These are phyloP conservation scores for Tromatobia lineatoria DNA, from an alignment of 2,888 invertebrate genomes.

Conservation along the genomic window DNA sequence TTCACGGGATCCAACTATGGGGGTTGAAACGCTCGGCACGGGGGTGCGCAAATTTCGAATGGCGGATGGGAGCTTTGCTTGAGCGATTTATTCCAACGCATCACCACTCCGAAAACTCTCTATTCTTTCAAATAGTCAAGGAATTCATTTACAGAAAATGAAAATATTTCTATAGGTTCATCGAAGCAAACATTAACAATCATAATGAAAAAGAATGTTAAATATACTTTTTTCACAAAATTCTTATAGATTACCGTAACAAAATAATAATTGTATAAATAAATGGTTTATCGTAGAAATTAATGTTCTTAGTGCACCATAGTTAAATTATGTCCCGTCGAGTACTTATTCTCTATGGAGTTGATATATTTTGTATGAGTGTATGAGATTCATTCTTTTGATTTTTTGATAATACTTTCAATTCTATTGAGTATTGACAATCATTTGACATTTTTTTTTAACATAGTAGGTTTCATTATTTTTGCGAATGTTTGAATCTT, in stretches of 20 bases:
- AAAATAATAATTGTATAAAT: no score
- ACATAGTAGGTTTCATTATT: neutral
- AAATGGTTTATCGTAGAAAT: no score
- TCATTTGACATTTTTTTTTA: neutral
- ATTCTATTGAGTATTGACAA: no score
- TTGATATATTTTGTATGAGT: no score
- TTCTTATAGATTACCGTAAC: no score
- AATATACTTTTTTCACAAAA: no score
- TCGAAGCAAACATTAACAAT: neutral
- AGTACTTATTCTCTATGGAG: no score
- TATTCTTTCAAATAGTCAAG: neutral
- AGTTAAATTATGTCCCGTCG: no score
- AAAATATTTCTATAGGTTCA: neutral
- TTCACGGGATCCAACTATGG: conserved; percentile 70
- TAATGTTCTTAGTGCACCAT: no score
- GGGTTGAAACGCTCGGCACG: conserved; percentile 68
- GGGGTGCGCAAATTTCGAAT: conserved; percentile 74
- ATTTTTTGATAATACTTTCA: no score
- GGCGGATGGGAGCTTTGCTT: conserved; percentile 66
- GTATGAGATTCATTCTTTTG: no score
- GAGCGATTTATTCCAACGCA: conserved; percentile 36
- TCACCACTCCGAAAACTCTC: conserved; percentile 23
- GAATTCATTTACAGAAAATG: neutral
- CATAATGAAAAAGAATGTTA: no score
- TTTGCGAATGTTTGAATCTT: neutral